Evolutionary conservation across 2,888 invertebrate species (phyloP).

Genomic region (Cyaniris semiargus): DNA sequence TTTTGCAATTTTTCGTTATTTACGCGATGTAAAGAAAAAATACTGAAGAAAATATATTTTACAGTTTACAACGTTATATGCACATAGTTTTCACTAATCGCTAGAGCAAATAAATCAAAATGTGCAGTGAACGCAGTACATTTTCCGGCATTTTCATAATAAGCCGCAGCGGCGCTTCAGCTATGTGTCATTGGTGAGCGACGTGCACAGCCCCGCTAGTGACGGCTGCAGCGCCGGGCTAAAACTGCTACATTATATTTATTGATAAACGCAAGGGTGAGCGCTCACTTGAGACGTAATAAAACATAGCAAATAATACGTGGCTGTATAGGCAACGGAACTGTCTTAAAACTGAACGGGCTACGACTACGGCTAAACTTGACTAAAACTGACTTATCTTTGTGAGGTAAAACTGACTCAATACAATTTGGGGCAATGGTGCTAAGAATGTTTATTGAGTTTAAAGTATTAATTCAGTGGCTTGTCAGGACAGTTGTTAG

Average conservation of each 20-base stretch:
- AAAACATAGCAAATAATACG: too few species aligned
- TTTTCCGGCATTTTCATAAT: slow-evolving; percentile 9
- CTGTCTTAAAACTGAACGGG: too few species aligned
- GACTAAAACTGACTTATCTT: too few species aligned
- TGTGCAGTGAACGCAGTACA: background rate
- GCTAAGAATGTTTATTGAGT: too few species aligned
- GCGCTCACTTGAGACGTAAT: background rate
- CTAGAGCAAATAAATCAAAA: background rate
- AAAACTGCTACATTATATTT: slow-evolving; percentile 2
- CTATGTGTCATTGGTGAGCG: slow-evolving; percentile 1
- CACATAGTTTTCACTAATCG: background rate
- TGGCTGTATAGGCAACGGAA: too few species aligned
- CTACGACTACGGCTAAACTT: too few species aligned
- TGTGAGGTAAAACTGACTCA: too few species aligned
- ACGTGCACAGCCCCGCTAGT: background rate
- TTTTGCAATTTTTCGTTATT: background rate
- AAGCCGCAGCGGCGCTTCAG: background rate
- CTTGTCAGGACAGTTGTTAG: too few species aligned
- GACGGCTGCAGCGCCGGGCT: background rate
- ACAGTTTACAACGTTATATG: background rate
- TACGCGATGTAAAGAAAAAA: background rate
- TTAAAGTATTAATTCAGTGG: too few species aligned
- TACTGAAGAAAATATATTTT: too few species aligned
- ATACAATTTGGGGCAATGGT: too few species aligned
- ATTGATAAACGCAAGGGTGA: background rate